phyloP scores from a whole-genome alignment of 1,140 invertebrate genomes.

The Drosophila santomea region DNA sequence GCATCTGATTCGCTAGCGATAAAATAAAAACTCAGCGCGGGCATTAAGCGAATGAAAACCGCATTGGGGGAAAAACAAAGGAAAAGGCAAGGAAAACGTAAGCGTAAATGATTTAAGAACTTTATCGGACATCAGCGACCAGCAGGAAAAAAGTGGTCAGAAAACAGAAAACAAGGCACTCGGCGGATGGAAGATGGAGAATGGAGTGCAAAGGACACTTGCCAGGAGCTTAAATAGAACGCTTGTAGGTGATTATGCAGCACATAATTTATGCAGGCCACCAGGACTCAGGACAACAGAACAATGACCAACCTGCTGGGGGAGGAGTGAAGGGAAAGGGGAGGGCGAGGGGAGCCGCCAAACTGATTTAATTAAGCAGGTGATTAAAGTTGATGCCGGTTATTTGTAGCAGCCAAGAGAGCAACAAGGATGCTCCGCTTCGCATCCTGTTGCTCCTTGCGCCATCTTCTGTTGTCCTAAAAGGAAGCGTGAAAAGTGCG shows the following conservation, averaged over 20 bases:
- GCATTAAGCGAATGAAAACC: slow-evolving; percentile 54
- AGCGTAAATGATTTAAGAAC: slow-evolving; percentile 75
- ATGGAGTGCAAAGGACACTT: slow-evolving; percentile 41
- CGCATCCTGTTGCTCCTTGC: slow-evolving; percentile 33
- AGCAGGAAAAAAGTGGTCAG: slow-evolving; percentile 27
- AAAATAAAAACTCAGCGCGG: slow-evolving; percentile 28
- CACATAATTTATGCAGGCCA: slow-evolving; percentile 74
- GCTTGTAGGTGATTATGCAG: slow-evolving; percentile 80
- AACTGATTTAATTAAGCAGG: slow-evolving; percentile 83
- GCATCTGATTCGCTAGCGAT: slow-evolving; percentile 14
- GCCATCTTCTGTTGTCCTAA: slow-evolving; percentile 1
- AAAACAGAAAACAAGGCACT: slow-evolving; percentile 22
- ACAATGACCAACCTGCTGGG: slow-evolving; percentile 14
- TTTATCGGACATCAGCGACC: slow-evolving; percentile 59
- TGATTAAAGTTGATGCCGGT: slow-evolving; percentile 83
- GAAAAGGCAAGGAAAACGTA: slow-evolving; percentile 47
- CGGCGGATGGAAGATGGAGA: not conserved
- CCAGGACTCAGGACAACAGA: slow-evolving; percentile 35
- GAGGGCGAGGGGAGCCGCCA: slow-evolving; percentile 28
- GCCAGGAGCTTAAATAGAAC: slow-evolving; percentile 67
- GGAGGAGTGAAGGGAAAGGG: not conserved
- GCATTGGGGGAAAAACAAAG: slow-evolving; percentile 28
- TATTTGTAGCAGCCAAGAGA: slow-evolving; percentile 76
- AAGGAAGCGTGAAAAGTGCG: slow-evolving; percentile 58
- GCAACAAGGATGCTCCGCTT: slow-evolving; percentile 48